phyloP scores from a whole-genome alignment of 2,113 vertebrate genomes.

The Sphyrna mokarran region DNA sequence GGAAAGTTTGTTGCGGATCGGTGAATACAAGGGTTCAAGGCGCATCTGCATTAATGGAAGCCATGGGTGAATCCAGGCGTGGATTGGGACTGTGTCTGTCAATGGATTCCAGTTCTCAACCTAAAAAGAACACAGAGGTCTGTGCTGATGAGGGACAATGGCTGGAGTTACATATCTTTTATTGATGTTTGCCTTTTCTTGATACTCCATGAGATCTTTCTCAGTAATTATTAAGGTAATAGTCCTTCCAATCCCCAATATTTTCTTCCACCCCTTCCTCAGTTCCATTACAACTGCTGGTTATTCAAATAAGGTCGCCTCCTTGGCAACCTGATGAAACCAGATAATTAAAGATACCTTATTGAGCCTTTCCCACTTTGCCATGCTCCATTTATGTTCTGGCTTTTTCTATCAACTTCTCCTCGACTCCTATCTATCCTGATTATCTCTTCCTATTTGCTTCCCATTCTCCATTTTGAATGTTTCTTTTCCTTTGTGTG shows the following conservation, averaged over 20 bases:
- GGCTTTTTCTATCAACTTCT: not conserved
- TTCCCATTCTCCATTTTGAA: not conserved
- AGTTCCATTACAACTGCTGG: not conserved
- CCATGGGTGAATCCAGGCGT: constrained; percentile 97
- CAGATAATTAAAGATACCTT: not conserved
- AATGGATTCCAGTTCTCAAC: constrained; percentile 94
- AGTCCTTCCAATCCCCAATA: not conserved
- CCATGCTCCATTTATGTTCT: not conserved
- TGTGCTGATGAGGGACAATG: not conserved
- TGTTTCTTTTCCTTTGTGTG: not conserved
- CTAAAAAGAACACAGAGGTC: constrained; percentile 49
- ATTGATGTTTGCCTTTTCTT: not conserved
- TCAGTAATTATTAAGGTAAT: too few relatives aligned
- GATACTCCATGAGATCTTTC: not conserved
- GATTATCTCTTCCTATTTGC: not conserved
- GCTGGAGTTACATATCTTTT: too few relatives aligned
- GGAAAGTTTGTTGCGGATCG: constrained; percentile 87
- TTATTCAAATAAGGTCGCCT: not conserved
- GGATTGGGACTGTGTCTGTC: constrained; percentile 93
- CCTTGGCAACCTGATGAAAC: not conserved
- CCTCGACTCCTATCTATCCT: not conserved
- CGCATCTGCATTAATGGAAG: constrained; percentile 82
- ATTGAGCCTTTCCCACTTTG: not conserved
- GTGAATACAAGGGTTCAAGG: constrained; percentile 83
- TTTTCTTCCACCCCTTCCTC: not conserved